Percentiles rank a stretch among this genome's conserved stretches.
These are phyloP conservation scores for Acanthurus lineatus DNA, from an alignment of 2,797 vertebrate genomes.

Conservation along the genomic window DNA sequence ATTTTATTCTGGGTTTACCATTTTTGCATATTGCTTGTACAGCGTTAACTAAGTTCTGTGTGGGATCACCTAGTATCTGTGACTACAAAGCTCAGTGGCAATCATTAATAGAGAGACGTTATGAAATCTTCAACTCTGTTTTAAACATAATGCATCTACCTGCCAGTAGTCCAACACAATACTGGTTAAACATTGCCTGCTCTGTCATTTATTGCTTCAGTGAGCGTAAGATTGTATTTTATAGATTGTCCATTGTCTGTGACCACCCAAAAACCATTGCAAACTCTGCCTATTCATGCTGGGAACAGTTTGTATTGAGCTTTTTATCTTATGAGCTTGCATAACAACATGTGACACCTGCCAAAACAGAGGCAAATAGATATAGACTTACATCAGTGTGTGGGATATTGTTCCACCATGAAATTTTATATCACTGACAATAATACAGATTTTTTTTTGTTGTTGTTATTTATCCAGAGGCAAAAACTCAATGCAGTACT, in stretches of 20 bases:
- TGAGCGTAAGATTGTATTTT: conserved; percentile 17
- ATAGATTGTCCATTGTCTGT: conserved; percentile 53
- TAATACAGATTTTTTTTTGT: neutral
- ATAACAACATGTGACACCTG: conserved; percentile 49
- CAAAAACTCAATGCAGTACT: neutral
- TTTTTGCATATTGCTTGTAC: neutral
- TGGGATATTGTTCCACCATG: neutral
- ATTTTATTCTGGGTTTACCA: neutral
- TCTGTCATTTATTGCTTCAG: conserved; percentile 40
- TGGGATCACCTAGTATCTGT: neutral
- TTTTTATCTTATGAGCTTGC: conserved; percentile 65
- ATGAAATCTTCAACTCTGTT: conserved; percentile 34
- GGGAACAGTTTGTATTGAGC: conserved; percentile 56
- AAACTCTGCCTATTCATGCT: conserved; percentile 55
- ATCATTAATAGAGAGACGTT: conserved; percentile 33
- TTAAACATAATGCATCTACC: conserved; percentile 24
- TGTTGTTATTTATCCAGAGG: neutral
- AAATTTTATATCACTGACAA: neutral
- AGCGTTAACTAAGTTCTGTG: neutral
- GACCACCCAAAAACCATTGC: conserved; percentile 33
- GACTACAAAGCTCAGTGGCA: neutral
- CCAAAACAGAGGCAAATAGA: conserved; percentile 14
- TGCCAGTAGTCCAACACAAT: conserved; percentile 5
- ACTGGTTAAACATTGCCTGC: conserved; percentile 50
- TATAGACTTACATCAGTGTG: conserved; percentile 13